A percentile compares a stretch with the other conserved stretches of the same genome.
phyloP scores from a whole-genome alignment of 2,797 vertebrate genomes.

The Garrulus glandarius region DNA sequence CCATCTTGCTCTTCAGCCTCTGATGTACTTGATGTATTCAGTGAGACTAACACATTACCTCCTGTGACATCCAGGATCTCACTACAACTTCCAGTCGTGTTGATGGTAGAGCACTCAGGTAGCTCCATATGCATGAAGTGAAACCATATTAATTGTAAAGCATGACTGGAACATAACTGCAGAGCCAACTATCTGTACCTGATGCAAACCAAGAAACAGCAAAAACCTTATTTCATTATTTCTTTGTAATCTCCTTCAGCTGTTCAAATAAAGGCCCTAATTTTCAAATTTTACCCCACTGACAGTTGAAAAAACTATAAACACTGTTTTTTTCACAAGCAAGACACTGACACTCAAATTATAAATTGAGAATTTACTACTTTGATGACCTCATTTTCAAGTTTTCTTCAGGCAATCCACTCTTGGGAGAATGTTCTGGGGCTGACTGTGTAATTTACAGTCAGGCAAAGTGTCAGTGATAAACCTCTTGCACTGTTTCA shows the following conservation, averaged over 20 bases:
- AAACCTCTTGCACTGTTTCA: not conserved
- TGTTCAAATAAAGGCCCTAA: not conserved
- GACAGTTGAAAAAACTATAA: not conserved
- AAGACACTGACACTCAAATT: not conserved
- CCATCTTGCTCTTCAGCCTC: not conserved
- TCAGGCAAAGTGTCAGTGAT: not conserved
- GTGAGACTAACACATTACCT: not conserved
- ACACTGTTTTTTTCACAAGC: not conserved
- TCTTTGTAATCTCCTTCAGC: not conserved
- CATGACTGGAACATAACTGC: not conserved
- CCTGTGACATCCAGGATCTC: not conserved
- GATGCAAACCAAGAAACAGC: not conserved
- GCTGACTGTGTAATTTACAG: not conserved
- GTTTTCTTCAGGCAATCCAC: not conserved
- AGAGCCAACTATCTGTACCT: not conserved
- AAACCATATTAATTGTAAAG: not conserved
- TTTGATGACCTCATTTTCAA: not conserved
- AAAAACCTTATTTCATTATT: not conserved
- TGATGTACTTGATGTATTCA: not conserved
- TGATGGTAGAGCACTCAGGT: not conserved
- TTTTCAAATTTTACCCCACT: not conserved
- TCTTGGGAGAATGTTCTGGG: not conserved
- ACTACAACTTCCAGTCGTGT: not conserved
- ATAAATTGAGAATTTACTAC: not conserved
- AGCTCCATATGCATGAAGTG: not conserved